These are phyloP conservation scores for Azorinus chamasolen DNA, from an alignment of 2,888 invertebrate species.

Conservation along the genomic window DNA sequence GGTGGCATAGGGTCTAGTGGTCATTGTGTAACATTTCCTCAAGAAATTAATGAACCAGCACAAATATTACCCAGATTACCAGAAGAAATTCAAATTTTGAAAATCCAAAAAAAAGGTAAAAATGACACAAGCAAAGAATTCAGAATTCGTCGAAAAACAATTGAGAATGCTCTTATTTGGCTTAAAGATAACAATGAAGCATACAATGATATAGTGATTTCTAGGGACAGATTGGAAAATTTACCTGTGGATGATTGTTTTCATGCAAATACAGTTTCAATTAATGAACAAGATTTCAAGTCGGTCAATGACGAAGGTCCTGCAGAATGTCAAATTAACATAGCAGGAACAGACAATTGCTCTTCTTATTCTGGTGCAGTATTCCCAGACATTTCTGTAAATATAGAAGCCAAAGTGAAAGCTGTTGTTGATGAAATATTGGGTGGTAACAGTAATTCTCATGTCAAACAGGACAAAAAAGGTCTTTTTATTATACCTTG, in stretches of 20 bases:
- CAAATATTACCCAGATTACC: constrained; percentile 30
- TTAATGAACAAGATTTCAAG: neutral
- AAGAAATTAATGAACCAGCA: constrained; percentile 55
- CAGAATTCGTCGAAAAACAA: constrained; percentile 29
- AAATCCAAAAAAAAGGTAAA: constrained; percentile 37
- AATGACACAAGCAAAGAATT: constrained; percentile 53
- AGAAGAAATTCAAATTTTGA: constrained; percentile 45
- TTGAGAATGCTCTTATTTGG: constrained; percentile 48
- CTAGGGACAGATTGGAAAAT: constrained; percentile 26
- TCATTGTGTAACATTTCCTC: constrained; percentile 58
- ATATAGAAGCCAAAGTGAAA: constrained; percentile 35
- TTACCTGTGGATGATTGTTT: constrained; percentile 44
- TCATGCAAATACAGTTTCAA: neutral
- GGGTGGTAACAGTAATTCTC: too few relatives aligned
- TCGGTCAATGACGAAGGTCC: constrained; percentile 39
- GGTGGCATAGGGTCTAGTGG: constrained; percentile 38
- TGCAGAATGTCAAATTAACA: constrained; percentile 37
- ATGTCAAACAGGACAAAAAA: too few relatives aligned
- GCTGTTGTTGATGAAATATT: constrained; percentile 10
- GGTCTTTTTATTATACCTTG: constrained; percentile 3
- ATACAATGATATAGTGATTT: constrained; percentile 40
- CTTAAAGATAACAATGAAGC: constrained; percentile 14
- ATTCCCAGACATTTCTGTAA: constrained; percentile 45
- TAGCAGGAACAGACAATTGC: constrained; percentile 18
- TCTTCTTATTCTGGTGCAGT: constrained; percentile 36